Evolutionary conservation across 2,113 vertebrate species (phyloP).

Genomic region (Desmodus rotundus): DNA sequence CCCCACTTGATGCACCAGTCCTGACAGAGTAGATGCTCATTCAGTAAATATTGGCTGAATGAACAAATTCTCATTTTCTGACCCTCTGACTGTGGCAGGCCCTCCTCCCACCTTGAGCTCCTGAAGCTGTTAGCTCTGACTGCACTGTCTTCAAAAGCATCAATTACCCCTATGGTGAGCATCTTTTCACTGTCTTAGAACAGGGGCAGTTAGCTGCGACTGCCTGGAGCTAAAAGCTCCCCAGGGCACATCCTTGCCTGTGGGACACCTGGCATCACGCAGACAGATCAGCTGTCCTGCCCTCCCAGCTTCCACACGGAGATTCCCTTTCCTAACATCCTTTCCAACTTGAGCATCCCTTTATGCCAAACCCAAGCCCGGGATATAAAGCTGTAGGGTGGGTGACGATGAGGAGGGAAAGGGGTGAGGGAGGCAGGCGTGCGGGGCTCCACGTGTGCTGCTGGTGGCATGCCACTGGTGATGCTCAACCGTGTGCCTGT

Average conservation of each 20-base stretch:
- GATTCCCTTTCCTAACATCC: neutral
- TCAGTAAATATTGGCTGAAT: neutral
- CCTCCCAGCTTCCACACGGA: neutral
- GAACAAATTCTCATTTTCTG: neutral
- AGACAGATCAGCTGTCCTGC: neutral
- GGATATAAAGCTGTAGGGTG: neutral
- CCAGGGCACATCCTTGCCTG: neutral
- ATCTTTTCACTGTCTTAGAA: neutral
- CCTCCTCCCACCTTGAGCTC: neutral
- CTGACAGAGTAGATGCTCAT: neutral
- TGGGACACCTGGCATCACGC: neutral
- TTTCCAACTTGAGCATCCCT: neutral
- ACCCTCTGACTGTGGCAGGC: too few relatives aligned
- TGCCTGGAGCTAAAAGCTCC: neutral
- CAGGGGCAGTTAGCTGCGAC: neutral
- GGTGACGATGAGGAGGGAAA: neutral
- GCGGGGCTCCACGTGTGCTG: neutral
- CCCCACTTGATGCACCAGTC: neutral
- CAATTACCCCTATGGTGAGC: neutral
- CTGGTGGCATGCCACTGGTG: neutral
- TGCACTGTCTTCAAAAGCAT: neutral
- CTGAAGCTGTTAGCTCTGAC: neutral
- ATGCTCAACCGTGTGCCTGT: neutral
- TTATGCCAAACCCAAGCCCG: neutral
- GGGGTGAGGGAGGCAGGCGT: neutral